These are phyloP conservation scores for Scrobipalpa atriplicella DNA, from an alignment of 2,888 invertebrate species.

Conservation along the genomic window DNA sequence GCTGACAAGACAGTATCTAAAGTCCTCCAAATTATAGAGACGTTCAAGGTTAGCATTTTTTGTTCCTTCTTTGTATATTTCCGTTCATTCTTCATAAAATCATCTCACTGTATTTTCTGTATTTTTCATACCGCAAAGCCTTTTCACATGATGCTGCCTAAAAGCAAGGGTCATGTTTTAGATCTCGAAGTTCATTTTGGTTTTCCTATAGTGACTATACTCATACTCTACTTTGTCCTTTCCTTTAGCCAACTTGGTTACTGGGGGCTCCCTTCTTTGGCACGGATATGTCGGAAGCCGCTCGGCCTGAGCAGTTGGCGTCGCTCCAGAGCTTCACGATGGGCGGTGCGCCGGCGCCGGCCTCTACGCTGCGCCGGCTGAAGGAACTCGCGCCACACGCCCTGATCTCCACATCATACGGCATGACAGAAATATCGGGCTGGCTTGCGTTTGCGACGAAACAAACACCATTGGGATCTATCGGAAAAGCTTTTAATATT, in stretches of 20 bases:
- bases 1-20: constrained; percentile 40
- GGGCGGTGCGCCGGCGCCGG: neutral
- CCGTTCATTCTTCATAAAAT: neutral
- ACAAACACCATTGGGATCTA: constrained; percentile 40
- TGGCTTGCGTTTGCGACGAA: constrained; percentile 43
- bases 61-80: too few species aligned
- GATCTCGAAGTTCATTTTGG: too few species aligned
- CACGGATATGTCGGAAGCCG: constrained; percentile 37
- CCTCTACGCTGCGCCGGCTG: neutral
- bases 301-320: constrained; percentile 13
- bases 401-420: constrained; percentile 44
- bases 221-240: too few species aligned
- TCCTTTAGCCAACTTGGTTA: constrained; percentile 51
- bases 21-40: constrained; percentile 26
- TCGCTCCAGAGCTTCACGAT: neutral
- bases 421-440: constrained; percentile 55
- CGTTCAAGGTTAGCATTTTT: constrained; percentile 24
- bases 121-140: too few species aligned
- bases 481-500: constrained; percentile 50
- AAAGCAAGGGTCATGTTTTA: too few species aligned
- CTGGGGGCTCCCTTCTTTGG: constrained; percentile 50
- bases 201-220: too few species aligned
- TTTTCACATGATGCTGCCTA: too few species aligned
- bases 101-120: neutral
- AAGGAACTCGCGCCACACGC: neutral